phyloP scores from a whole-genome alignment of 2,888 invertebrate genomes.

The Incurvaria masculella region DNA sequence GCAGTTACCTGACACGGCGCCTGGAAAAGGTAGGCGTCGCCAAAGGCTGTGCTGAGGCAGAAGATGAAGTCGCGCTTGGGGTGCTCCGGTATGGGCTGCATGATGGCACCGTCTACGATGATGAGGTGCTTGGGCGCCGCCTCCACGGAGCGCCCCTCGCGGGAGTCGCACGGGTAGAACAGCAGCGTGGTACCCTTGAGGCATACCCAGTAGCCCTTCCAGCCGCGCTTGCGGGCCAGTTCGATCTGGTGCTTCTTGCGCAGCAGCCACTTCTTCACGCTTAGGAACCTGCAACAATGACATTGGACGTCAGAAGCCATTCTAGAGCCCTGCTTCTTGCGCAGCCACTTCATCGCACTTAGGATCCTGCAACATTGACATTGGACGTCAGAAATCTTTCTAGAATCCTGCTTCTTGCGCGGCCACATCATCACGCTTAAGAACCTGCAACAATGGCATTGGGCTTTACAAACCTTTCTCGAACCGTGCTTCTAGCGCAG shows the following conservation, averaged over 20 bases:
- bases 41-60: conserved; percentile 96
- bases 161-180: conserved; percentile 93
- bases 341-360: conserved; percentile 97
- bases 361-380: conserved; percentile 65
- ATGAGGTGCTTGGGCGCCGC: conserved; percentile 94
- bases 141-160: conserved; percentile 86
- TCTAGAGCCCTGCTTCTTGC: conserved; percentile 98
- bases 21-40: conserved; percentile 97
- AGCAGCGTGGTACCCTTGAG: conserved; percentile 94
- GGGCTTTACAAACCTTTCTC: too few relatives aligned
- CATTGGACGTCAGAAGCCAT: conserved; percentile 53
- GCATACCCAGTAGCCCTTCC: conserved; percentile 99
- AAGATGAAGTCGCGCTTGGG: conserved; percentile 97
- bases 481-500: too few relatives aligned
- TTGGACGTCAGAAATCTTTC: conserved; percentile 60
- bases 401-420: too few relatives aligned
- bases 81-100: conserved; percentile 99
- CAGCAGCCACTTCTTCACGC: conserved; percentile 97
- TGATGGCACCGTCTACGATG: conserved; percentile 94
- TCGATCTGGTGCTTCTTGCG: conserved; percentile 97
- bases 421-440: too few relatives aligned
- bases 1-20: conserved; percentile 75
- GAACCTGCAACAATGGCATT: too few relatives aligned
- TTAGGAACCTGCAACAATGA: conserved; percentile 76
- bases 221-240: conserved; percentile 91